Percentiles rank a stretch among this genome's conserved stretches.
These are phyloP conservation scores for Hestina assimilis DNA, from an alignment of 1,140 invertebrate genomes.

Conservation along the genomic window DNA sequence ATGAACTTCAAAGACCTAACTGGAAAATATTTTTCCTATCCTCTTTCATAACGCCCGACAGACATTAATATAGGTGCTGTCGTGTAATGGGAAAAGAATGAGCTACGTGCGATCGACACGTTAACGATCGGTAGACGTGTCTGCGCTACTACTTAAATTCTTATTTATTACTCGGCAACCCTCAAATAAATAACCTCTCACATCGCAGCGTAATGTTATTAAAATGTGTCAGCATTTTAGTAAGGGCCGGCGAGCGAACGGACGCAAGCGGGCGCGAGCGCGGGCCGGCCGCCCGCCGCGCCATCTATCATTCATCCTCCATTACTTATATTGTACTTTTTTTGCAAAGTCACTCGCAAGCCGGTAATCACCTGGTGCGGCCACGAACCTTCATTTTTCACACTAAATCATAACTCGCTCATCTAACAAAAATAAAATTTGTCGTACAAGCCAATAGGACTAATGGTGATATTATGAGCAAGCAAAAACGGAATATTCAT, in stretches of 20 bases:
- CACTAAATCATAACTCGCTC: conserved; percentile 76
- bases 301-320: conserved; percentile 78
- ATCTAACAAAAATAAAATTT: conserved; percentile 78
- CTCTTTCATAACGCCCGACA: conserved; percentile 12
- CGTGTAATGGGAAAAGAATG: conserved; percentile 62
- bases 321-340: conserved; percentile 78
- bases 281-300: conserved; percentile 38
- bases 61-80: conserved; percentile 41
- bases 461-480: conserved; percentile 69
- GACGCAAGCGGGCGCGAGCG: conserved; percentile 42
- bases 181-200: conserved; percentile 74
- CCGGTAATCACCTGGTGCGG: conserved; percentile 77
- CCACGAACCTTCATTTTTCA: conserved; percentile 74
- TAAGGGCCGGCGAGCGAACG: conserved; percentile 40
- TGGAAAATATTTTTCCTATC: background rate
- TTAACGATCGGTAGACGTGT: conserved; percentile 66
- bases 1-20: conserved; percentile 28
- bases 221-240: conserved; percentile 77
- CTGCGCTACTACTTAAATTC: conserved; percentile 65
- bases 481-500: conserved; percentile 45
- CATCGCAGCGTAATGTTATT: conserved; percentile 74
- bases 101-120: conserved; percentile 54
- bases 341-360: conserved; percentile 76
- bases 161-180: conserved; percentile 68
- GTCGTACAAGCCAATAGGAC: conserved; percentile 74